A percentile compares a stretch with the other conserved stretches of the same genome.
Evolutionary conservation across 1,140 invertebrate genomes (phyloP).

Genomic region (Sinonovacula constricta): DNA sequence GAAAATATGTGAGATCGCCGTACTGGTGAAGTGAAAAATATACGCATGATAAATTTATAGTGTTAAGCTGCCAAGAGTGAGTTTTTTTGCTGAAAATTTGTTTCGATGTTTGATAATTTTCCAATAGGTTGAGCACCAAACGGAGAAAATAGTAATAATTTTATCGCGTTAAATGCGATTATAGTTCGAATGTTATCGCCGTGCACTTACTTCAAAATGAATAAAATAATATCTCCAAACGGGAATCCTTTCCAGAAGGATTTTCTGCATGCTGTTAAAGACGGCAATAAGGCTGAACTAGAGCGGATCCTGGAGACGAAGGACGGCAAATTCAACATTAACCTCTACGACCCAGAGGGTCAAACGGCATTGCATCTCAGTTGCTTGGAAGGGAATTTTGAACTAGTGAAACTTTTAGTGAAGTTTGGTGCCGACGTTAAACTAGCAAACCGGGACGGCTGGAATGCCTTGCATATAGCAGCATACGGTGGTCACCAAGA

Average conservation of each 20-base stretch:
- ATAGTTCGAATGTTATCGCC: background rate
- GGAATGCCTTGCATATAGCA: slow-evolving; percentile 81
- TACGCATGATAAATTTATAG: background rate
- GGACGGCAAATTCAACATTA: slow-evolving; percentile 78
- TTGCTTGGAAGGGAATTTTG: slow-evolving; percentile 80
- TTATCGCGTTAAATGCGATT: background rate
- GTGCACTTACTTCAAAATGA: slow-evolving; percentile 20
- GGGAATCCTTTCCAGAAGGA: slow-evolving; percentile 70
- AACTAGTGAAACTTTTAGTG: slow-evolving; percentile 80
- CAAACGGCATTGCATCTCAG: slow-evolving; percentile 80
- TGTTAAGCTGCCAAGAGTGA: background rate
- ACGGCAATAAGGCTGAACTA: slow-evolving; percentile 76
- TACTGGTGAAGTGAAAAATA: background rate
- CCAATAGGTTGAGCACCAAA: background rate
- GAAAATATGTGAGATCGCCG: no score
- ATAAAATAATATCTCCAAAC: slow-evolving; percentile 24
- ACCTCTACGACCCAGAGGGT: slow-evolving; percentile 79
- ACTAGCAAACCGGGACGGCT: slow-evolving; percentile 80
- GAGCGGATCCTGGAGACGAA: slow-evolving; percentile 75
- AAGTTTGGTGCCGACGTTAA: slow-evolving; percentile 80
- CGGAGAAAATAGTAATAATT: background rate
- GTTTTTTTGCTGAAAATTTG: background rate
- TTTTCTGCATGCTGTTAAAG: slow-evolving; percentile 76
- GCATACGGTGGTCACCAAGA: slow-evolving; percentile 80
- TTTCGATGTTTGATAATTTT: background rate